Evolutionary conservation across 2,888 invertebrate genomes (phyloP).

Genomic region (Leucophora obtusa): DNA sequence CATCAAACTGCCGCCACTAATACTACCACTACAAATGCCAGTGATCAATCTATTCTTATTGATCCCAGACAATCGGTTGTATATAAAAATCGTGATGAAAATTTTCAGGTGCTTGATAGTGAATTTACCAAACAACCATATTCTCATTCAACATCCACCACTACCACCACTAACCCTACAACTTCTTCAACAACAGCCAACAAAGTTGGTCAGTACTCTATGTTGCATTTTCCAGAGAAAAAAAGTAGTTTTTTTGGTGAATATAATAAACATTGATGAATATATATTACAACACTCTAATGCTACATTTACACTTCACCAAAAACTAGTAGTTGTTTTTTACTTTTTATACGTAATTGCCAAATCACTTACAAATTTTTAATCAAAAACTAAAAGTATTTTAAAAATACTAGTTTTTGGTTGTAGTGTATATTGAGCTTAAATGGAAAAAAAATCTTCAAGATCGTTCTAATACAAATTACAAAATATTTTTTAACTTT

Average conservation of each 20-base stretch:
- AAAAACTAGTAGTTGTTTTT: too few relatives aligned
- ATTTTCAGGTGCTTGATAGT: constrained; percentile 75
- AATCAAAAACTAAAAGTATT: too few relatives aligned
- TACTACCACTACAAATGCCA: constrained; percentile 45
- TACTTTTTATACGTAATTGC: too few relatives aligned
- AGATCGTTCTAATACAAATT: too few relatives aligned
- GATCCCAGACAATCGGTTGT: constrained; percentile 74
- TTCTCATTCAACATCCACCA: constrained; percentile 26
- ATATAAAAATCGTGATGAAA: constrained; percentile 72
- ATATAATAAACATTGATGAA: neutral
- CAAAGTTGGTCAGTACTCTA: constrained; percentile 42
- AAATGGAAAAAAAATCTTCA: too few relatives aligned
- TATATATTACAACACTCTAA: too few relatives aligned
- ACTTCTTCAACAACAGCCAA: constrained; percentile 27
- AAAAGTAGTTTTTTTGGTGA: constrained; percentile 33
- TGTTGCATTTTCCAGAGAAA: constrained; percentile 52
- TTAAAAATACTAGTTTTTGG: too few relatives aligned
- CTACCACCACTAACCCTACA: constrained; percentile 10
- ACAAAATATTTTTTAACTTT: too few relatives aligned
- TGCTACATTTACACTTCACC: too few relatives aligned
- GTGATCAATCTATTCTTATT: constrained; percentile 72
- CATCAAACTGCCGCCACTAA: constrained; percentile 1
- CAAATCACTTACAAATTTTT: too few relatives aligned
- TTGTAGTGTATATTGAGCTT: too few relatives aligned
- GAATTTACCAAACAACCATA: constrained; percentile 67